Conservation (phyloP, 2,797 vertebrate species). For the Calcarius lapponicus region DNA sequence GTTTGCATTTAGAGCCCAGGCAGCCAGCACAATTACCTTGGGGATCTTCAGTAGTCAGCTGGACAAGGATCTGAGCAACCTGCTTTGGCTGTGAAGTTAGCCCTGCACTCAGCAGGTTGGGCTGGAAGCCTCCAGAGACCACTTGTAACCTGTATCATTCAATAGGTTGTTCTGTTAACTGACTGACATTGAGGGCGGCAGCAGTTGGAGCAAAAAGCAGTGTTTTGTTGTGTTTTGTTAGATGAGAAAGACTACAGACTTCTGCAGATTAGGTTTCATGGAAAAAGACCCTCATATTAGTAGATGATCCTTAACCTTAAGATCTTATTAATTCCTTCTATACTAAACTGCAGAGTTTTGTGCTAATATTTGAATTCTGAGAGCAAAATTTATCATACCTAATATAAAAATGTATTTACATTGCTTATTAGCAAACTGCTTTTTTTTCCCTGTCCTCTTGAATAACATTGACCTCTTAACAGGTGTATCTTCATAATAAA, state of each 20-base stretch:
- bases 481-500: rapidly evolving
- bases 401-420: background rate
- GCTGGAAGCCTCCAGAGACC: background rate
- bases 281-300: background rate
- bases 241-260: background rate
- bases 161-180: background rate
- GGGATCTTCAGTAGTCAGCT: background rate
- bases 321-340: background rate
- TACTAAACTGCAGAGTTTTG: background rate
- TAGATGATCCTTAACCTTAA: background rate
- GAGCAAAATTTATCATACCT: background rate
- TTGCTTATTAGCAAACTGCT: background rate
- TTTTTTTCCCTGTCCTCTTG: background rate
- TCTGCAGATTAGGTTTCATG: background rate
- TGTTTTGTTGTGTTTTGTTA: background rate
- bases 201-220: background rate
- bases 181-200: background rate
- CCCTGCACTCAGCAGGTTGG: background rate
- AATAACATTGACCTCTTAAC: background rate
- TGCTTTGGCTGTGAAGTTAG: background rate
- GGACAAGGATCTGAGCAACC: background rate
- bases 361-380: background rate
- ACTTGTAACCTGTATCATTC: background rate
- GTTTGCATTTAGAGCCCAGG: background rate
- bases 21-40: background rate